Percentiles rank a stretch among this genome's conserved stretches.
Evolutionary conservation across 2,888 invertebrate genomes (phyloP).

Genomic region (Drosophila yooni): DNA sequence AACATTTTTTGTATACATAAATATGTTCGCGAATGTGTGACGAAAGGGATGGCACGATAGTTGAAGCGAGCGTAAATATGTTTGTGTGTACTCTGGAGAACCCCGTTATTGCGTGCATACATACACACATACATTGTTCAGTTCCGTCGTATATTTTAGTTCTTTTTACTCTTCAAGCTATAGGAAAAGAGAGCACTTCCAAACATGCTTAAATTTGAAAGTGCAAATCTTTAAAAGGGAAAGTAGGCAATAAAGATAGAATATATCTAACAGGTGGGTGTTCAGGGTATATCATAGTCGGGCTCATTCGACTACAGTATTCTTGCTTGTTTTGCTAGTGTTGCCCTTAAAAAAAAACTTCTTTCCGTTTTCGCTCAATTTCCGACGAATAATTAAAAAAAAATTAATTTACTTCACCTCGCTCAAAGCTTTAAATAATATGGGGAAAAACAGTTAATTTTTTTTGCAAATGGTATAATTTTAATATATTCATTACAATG

Average conservation of each 20-base stretch:
- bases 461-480: accelerated
- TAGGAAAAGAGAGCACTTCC: not conserved
- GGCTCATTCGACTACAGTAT: not conserved
- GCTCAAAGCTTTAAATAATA: not conserved
- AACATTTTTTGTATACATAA: not conserved
- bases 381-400: too few species aligned
- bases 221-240: not conserved
- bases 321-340: not conserved
- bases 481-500: not conserved
- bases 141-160: not conserved
- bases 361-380: too few species aligned
- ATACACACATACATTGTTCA: not conserved
- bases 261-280: not conserved
- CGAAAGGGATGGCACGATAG: not conserved
- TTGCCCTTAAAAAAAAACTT: too few species aligned
- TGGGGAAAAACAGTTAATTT: not conserved
- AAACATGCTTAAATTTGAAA: not conserved
- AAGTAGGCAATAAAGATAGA: not conserved
- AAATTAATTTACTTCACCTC: too few species aligned
- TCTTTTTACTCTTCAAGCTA: not conserved
- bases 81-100: not conserved
- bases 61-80: not conserved
- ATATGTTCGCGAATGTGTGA: not conserved
- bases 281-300: not conserved
- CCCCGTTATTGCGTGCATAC: not conserved